phyloP scores from a whole-genome alignment of 1,140 invertebrate genomes.

The Danaus melanippus region DNA sequence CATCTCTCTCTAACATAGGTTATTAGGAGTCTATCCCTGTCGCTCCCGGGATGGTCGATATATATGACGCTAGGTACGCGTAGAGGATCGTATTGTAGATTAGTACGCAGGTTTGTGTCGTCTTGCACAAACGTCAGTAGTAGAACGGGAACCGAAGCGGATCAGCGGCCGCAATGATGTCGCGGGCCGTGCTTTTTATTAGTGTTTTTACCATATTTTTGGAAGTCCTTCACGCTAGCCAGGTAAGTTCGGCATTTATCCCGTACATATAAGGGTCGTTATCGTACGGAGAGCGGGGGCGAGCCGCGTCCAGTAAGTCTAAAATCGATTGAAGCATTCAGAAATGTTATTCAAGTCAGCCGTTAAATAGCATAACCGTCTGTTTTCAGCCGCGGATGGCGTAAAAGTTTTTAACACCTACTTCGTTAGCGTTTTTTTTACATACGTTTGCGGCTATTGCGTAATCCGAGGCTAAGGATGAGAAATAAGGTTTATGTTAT shows the following conservation, averaged over 20 bases:
- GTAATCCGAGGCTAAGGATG: slow-evolving; percentile 26
- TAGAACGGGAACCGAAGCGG: slow-evolving; percentile 36
- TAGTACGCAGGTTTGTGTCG: slow-evolving; percentile 66
- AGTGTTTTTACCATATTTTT: slow-evolving; percentile 69
- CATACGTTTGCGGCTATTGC: slow-evolving; percentile 28
- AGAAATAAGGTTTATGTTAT: slow-evolving; percentile 3
- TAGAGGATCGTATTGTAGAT: slow-evolving; percentile 50
- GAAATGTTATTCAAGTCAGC: slow-evolving; percentile 54
- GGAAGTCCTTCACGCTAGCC: slow-evolving; percentile 63
- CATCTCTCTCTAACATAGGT: slow-evolving; percentile 31
- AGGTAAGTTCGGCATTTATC: slow-evolving; percentile 46
- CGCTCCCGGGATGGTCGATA: slow-evolving; percentile 63
- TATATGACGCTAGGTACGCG: slow-evolving; percentile 67
- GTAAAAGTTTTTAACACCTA: slow-evolving; percentile 49
- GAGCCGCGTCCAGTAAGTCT: slow-evolving; percentile 45
- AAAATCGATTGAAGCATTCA: slow-evolving; percentile 60
- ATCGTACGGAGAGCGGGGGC: slow-evolving; percentile 16
- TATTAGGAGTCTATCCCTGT: slow-evolving; percentile 27
- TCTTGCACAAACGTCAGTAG: slow-evolving; percentile 51
- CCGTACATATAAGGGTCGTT: slow-evolving; percentile 12
- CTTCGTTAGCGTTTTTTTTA: slow-evolving; percentile 21
- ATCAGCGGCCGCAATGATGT: slow-evolving; percentile 62
- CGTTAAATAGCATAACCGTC: slow-evolving; percentile 48
- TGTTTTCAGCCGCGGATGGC: slow-evolving; percentile 50
- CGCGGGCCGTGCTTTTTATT: slow-evolving; percentile 68